Percentiles rank a stretch among this genome's conserved stretches.
Conservation (phyloP, 1,140 invertebrate species). For the Papilio glaucus region DNA sequence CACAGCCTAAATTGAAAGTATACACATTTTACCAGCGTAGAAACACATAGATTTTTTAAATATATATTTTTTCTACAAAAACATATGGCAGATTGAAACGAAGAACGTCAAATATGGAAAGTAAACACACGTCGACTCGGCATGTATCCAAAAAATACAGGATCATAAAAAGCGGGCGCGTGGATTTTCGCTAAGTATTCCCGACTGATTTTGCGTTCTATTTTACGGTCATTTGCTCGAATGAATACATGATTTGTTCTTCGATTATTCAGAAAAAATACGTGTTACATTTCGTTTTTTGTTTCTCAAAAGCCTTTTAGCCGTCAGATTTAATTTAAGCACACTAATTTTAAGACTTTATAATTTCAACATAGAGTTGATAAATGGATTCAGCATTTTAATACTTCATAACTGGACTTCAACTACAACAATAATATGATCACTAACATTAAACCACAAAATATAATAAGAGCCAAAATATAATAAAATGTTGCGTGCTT, state of each 20-base stretch:
- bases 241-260: constrained; percentile 47
- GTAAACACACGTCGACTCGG: constrained; percentile 55
- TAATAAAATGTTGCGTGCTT: no score
- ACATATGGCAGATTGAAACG: constrained; percentile 54
- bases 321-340: no score
- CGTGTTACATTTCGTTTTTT: neutral
- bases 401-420: no score
- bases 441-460: no score
- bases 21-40: no score
- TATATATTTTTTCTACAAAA: constrained; percentile 27
- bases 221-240: constrained; percentile 41
- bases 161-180: constrained; percentile 58
- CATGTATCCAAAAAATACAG: constrained; percentile 57
- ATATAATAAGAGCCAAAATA: no score
- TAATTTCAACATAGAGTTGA: no score
- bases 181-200: constrained; percentile 54
- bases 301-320: neutral
- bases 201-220: constrained; percentile 45
- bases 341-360: no score
- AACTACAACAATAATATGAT: no score
- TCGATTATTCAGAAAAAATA: constrained; percentile 27
- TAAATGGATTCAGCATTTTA: no score
- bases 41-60: constrained; percentile 37
- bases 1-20: no score
- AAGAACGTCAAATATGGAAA: constrained; percentile 60